These are phyloP conservation scores for Piaya cayana DNA, from an alignment of 2,113 vertebrate species.

Conservation along the genomic window DNA sequence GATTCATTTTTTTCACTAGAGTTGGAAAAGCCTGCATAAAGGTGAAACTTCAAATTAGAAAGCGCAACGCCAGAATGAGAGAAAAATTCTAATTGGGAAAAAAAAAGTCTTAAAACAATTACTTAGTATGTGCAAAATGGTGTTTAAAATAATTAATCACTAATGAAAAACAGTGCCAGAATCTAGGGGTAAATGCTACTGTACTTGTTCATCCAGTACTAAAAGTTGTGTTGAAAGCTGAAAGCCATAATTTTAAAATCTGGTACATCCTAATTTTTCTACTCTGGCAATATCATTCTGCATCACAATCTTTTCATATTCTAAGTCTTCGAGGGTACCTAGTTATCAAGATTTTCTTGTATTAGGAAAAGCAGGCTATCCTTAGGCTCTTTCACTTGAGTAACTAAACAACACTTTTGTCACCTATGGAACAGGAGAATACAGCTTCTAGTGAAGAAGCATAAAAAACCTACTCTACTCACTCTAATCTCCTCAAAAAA, in stretches of 20 bases:
- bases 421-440: not conserved
- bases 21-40: conserved; percentile 84
- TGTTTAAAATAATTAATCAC: not conserved
- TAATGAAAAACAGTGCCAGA: not conserved
- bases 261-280: not conserved
- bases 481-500: not conserved
- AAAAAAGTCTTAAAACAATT: not conserved
- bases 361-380: not conserved
- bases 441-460: not conserved
- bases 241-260: not conserved
- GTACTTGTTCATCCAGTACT: not conserved
- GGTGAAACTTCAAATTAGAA: conserved; percentile 83
- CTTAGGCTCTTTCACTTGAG: not conserved
- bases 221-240: not conserved
- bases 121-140: not conserved
- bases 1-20: conserved; percentile 85
- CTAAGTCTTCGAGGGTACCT: not conserved
- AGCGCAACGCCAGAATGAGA: not conserved
- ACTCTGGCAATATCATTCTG: not conserved
- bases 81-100: not conserved
- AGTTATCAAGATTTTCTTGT: not conserved
- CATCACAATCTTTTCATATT: not conserved
- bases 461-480: not conserved
- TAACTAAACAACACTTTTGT: not conserved
- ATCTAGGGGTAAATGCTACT: not conserved